Base-by-base conservation (phyloP, 2,113 vertebrate genomes). In the Anolis carolinensis region DNA sequence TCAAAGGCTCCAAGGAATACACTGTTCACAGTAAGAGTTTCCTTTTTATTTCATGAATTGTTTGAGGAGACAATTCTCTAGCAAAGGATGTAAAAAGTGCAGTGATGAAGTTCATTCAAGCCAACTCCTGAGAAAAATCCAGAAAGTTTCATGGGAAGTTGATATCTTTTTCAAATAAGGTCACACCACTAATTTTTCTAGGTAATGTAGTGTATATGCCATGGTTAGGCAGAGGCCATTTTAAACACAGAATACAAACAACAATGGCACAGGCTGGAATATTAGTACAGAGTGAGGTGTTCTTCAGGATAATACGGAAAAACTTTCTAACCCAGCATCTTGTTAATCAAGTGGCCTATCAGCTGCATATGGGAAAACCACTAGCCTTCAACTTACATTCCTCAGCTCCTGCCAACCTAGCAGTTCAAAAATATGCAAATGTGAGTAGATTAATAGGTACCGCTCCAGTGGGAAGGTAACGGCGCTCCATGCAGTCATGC, bases 21-120 rank as follows among this genome's bases (percentile, higher is more conserved):
- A 83, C 48, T 87, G 74, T 83, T 87, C 81, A 32, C 81, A 32
- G 23, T 83, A 50, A 73, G 39, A 88, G 23, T 50, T 79, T 63
- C 4, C 18, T 50, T 84, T 82, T 74, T 83, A 78, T 83, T 65
- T 79, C 55, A 52, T 72, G 36, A 63, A 83, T 23, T 62, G 70
- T 39, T 81, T 65, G 70, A 72, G 75, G 68, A 83, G 52, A 83
- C 78, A 72, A 50, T 65, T 74, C 71, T 65, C n/a, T 50, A 80
- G 32, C 62, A 81, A 36, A 71, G 25, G 67, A 36, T 81, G 39
- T 85, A 55, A 27, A 67, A 70, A 67, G 73, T 52, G 50, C 23
- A 27, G 55, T 79, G 32, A 59, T 85, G 59, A 59, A 32, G 65
- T 79, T 62, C 76, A 79, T 50, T 85, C 50, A 72, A 79, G 52